A percentile compares a stretch with the other conserved stretches of the same genome.
Evolutionary conservation across 2,888 invertebrate species (phyloP).

Genomic region (Oligia fasciuncula): DNA sequence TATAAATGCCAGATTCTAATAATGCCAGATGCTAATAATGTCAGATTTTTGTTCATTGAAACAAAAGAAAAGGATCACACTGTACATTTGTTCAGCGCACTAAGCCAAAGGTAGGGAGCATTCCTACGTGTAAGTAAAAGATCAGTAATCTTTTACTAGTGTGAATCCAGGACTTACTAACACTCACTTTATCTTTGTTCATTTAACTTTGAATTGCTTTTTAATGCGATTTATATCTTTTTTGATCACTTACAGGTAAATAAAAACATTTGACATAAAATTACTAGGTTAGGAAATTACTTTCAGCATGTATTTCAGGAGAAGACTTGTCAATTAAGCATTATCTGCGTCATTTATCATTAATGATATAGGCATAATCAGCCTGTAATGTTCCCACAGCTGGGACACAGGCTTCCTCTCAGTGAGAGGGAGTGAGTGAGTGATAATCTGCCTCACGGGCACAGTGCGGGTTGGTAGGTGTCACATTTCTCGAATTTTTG

Average conservation of each 20-base stretch:
- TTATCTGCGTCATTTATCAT: background rate
- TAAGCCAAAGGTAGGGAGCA: conserved; percentile 43
- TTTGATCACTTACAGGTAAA: background rate
- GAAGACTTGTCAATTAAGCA: background rate
- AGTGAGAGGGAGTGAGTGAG: background rate
- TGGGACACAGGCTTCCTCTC: background rate
- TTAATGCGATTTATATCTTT: background rate
- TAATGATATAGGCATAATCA: background rate
- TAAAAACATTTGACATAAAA: background rate
- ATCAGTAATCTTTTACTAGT: conserved; percentile 62
- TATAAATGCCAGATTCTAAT: too few species aligned
- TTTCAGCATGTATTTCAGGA: background rate
- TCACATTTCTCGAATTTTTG: too few species aligned
- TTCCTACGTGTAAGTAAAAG: conserved; percentile 57
- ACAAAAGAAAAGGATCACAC: conserved; percentile 28
- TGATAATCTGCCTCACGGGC: background rate
- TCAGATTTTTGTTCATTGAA: too few species aligned
- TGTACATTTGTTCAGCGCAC: conserved; percentile 41
- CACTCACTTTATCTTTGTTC: conserved; percentile 25
- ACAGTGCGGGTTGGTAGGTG: too few species aligned
- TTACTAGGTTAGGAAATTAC: background rate
- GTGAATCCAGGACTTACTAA: conserved; percentile 50
- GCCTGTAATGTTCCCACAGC: too few species aligned
- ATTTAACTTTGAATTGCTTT: conserved; percentile 26
- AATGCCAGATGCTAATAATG: too few species aligned